These are phyloP conservation scores for Atta colombica DNA, from an alignment of 1,140 invertebrate species.

Conservation along the genomic window DNA sequence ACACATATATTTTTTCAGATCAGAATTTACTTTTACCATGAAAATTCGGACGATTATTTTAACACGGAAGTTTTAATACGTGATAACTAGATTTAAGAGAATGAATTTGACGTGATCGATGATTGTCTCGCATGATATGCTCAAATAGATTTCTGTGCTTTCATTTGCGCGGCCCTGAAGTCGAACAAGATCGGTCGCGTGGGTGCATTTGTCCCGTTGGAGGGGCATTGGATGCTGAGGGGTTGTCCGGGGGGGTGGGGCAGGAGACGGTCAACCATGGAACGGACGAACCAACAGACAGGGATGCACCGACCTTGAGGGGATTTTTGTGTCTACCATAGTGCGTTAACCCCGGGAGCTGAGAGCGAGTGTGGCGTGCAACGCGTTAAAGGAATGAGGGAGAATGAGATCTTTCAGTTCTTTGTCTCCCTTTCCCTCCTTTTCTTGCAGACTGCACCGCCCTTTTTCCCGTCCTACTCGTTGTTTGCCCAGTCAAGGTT, in stretches of 20 bases:
- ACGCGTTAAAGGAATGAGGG: constrained; percentile 66
- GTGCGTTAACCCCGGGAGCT: constrained; percentile 84
- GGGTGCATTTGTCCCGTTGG: constrained; percentile 76
- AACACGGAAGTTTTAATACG: no score
- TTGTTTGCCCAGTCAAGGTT: constrained; percentile 44
- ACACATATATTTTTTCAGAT: neutral
- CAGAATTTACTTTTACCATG: neutral
- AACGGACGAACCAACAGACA: constrained; percentile 73
- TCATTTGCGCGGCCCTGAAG: constrained; percentile 51
- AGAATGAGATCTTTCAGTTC: constrained; percentile 63
- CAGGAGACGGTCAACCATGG: constrained; percentile 75
- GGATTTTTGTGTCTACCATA: constrained; percentile 86
- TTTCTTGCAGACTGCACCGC: constrained; percentile 44
- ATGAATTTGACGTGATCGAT: neutral
- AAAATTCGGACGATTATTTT: neutral
- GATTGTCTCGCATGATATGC: neutral
- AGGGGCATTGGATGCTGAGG: constrained; percentile 59
- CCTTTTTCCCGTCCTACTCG: constrained; percentile 44
- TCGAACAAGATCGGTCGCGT: constrained; percentile 77
- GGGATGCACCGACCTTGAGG: constrained; percentile 86
- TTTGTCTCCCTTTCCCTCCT: constrained; percentile 69
- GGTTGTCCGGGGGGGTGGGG: constrained; percentile 61
- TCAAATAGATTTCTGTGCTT: constrained; percentile 1
- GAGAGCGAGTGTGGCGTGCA: constrained; percentile 61
- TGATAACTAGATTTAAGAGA: neutral